A percentile compares a stretch with the other conserved stretches of the same genome.
phyloP scores from a whole-genome alignment of 2,797 vertebrate species.

The Morelia viridis region DNA sequence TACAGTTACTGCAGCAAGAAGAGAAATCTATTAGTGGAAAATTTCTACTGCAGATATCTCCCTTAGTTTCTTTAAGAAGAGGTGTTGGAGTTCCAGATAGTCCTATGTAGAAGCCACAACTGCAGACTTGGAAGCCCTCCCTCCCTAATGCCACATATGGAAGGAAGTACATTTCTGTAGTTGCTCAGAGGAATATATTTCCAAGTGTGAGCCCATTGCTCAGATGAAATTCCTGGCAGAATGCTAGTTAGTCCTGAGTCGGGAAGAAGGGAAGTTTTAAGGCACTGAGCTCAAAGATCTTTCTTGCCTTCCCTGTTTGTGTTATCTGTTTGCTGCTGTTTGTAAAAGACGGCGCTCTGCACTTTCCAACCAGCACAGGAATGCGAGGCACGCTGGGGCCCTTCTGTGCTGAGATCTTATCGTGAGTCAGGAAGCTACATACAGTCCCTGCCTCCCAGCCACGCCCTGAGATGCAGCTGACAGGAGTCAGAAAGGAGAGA shows the following conservation, averaged over 20 bases:
- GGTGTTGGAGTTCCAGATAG: no score
- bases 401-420: conserved; percentile 34
- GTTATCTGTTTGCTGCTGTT: conserved; percentile 26
- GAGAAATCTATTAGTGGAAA: not conserved
- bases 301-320: conserved; percentile 2
- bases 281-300: not conserved
- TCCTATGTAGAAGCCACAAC: not conserved
- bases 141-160: not conserved
- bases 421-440: conserved; percentile 34
- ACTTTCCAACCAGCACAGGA: conserved; percentile 25
- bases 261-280: not conserved
- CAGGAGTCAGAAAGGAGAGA: not conserved
- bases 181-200: not conserved
- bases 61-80: not conserved
- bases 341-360: conserved; percentile 8
- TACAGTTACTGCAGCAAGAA: not conserved
- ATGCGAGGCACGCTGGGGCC: conserved; percentile 38
- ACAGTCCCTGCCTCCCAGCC: conserved; percentile 19
- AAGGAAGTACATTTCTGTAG: not conserved
- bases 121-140: not conserved
- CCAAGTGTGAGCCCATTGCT: not conserved
- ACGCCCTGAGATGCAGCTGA: conserved; percentile 31
- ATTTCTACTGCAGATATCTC: not conserved
- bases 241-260: not conserved
- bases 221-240: not conserved